Conservation (phyloP, 2,113 vertebrate genomes). For the Pterocles orientalis region DNA sequence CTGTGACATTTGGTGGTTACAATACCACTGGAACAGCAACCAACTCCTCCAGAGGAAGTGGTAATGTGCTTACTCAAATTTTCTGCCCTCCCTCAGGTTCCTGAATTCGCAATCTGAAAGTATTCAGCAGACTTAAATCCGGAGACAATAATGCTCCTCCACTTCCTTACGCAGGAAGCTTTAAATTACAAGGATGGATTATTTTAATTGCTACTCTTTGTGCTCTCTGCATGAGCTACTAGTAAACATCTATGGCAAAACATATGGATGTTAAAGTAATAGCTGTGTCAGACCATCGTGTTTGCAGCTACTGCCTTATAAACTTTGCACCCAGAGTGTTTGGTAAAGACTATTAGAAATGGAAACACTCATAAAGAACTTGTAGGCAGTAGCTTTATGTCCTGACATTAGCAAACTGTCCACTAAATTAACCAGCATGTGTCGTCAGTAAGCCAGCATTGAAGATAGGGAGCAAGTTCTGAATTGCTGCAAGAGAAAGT, state of each 20-base stretch:
- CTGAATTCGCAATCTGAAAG: slow-evolving; percentile 59
- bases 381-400: not conserved
- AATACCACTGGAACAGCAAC: slow-evolving; percentile 64
- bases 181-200: slow-evolving; percentile 76
- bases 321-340: not conserved
- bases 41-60: slow-evolving; percentile 56
- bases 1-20: slow-evolving; percentile 66
- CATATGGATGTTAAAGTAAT: not conserved
- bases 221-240: slow-evolving; percentile 54
- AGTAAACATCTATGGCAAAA: slow-evolving; percentile 50
- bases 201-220: slow-evolving; percentile 73
- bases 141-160: slow-evolving; percentile 51
- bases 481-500: not conserved
- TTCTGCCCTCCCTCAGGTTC: slow-evolving; percentile 45
- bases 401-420: not conserved
- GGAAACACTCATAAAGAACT: slow-evolving; percentile 3
- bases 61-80: slow-evolving; percentile 42
- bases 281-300: not conserved
- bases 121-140: slow-evolving; percentile 15
- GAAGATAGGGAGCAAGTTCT: not conserved
- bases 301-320: not conserved
- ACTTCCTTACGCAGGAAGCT: slow-evolving; percentile 75
- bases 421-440: not conserved
- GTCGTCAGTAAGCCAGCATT: not conserved
- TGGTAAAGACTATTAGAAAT: not conserved